Evolutionary conservation across 2,888 invertebrate species (phyloP).

Genomic region (Blera fallax): DNA sequence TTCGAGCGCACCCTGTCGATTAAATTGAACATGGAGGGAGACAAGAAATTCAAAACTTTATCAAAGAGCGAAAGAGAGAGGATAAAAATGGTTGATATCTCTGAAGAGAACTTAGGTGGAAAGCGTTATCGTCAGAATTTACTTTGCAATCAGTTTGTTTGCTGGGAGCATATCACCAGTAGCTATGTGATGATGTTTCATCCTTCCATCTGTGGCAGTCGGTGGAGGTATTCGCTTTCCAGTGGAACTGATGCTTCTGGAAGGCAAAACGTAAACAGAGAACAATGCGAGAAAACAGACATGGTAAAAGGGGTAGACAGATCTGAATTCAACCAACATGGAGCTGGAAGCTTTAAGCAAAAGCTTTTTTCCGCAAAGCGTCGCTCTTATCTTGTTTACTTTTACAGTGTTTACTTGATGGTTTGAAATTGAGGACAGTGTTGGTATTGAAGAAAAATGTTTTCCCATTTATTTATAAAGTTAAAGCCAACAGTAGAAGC

Average conservation of each 20-base stretch:
- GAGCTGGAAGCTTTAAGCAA: conserved; percentile 33
- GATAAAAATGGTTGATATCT: conserved; percentile 7
- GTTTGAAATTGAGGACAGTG: not conserved
- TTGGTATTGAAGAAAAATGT: not conserved
- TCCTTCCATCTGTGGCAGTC: not conserved
- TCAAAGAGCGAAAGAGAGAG: not conserved
- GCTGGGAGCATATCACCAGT: conserved; percentile 28
- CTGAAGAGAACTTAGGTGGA: conserved; percentile 38
- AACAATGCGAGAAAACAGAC: conserved; percentile 7
- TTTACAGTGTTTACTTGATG: conserved; percentile 27
- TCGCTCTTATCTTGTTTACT: conserved; percentile 27
- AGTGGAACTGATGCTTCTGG: conserved; percentile 41
- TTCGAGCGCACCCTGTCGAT: conserved; percentile 64
- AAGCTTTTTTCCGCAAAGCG: conserved; percentile 17
- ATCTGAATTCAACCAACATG: not conserved
- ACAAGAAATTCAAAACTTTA: conserved; percentile 1
- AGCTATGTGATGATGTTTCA: conserved; percentile 12
- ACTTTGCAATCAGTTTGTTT: conserved; percentile 51
- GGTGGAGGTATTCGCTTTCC: conserved; percentile 40
- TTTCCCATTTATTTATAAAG: too few species aligned
- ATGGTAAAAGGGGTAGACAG: conserved; percentile 33
- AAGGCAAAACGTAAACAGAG: conserved; percentile 67
- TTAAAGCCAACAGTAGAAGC: too few species aligned
- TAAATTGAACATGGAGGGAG: conserved; percentile 50
- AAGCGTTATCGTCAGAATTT: conserved; percentile 40